Percentiles rank a stretch among this genome's conserved stretches.
Evolutionary conservation across 2,113 vertebrate species (phyloP).

Genomic region (Apeltes quadracus): DNA sequence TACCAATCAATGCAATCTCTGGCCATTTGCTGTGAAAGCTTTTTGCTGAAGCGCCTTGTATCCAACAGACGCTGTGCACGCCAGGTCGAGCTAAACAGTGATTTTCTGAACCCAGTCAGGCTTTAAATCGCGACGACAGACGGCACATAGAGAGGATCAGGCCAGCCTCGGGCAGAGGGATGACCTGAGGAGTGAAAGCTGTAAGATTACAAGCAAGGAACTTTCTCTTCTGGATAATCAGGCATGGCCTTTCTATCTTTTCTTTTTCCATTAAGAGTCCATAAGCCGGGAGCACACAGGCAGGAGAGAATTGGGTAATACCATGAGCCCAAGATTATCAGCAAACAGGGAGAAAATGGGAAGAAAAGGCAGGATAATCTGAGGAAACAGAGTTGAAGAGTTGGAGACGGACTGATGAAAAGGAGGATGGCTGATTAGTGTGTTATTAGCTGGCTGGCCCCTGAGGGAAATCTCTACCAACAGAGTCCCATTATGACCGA

Average conservation of each 20-base stretch:
- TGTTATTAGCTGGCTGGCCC: constrained; percentile 67
- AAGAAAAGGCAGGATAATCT: constrained; percentile 5
- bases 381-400: constrained; percentile 8
- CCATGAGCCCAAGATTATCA: constrained; percentile 45
- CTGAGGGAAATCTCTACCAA: constrained; percentile 49
- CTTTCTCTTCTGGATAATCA: constrained; percentile 49
- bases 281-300: constrained; percentile 26
- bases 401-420: constrained; percentile 26
- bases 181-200: constrained; percentile 38
- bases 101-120: constrained; percentile 47
- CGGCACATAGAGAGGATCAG: constrained; percentile 48
- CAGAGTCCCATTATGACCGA: constrained; percentile 31
- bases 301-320: constrained; percentile 14
- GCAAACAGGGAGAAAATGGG: constrained; percentile 24
- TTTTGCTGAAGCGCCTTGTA: constrained; percentile 25
- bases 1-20: not conserved
- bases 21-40: constrained; percentile 14
- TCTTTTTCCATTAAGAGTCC: constrained; percentile 21
- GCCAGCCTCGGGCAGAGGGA: constrained; percentile 28
- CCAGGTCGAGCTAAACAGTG: constrained; percentile 36
- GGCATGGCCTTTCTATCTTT: not conserved
- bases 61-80: constrained; percentile 6
- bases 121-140: constrained; percentile 63
- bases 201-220: constrained; percentile 26
- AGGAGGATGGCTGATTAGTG: constrained; percentile 52